Base-by-base conservation (phyloP, 1,140 invertebrate species). In the Ceratina australensis region DNA sequence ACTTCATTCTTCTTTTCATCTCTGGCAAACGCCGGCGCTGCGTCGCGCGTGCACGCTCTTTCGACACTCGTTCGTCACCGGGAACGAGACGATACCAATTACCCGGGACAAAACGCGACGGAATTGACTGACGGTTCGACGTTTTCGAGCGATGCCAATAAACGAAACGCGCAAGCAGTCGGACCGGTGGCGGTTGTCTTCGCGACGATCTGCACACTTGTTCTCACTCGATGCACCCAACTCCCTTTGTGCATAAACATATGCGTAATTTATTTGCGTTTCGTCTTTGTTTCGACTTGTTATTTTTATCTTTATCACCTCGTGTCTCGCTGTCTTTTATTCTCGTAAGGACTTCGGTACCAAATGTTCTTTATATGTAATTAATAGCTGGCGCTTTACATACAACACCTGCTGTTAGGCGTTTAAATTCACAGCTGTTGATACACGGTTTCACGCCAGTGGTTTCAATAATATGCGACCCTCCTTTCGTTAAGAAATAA, bases 261-360 rank as follows among this genome's bases (percentile, higher is more conserved):
- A 57, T 33, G 18, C 18, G 63, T 15, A 28, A 28, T 47, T 59
- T 76, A 59, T 76, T 68, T 60, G 42, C 73, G 65, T 76, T 75
- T 24, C 64, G 28, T n/a, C 50, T 74, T 52, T 24, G n/a, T 26
- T 16, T 15, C 8, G 22, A 20, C 20, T 26, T 15, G 18, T 28
- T 75, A 75, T 75, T 67, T 75, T 20, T 50, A 33, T 59, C 64
- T 4, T 47, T 7, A 0, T 24, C 10, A 20, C 1, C 33, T 42
- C 33, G 33, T 0, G 7, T 42, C 5, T 10, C 10, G 33, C 10
- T 42, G 10, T 42, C 33, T 42, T 42, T 0, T 42, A 10, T 42
- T 42, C 8, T 42, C 10, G 33, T 42, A 42, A 42, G 33, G 33
- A 42, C 33, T 42, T 42, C 10, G 33, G 5, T 8, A 42, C 33